phyloP scores from a whole-genome alignment of 2,797 vertebrate species.

The Xenopus petersii region DNA sequence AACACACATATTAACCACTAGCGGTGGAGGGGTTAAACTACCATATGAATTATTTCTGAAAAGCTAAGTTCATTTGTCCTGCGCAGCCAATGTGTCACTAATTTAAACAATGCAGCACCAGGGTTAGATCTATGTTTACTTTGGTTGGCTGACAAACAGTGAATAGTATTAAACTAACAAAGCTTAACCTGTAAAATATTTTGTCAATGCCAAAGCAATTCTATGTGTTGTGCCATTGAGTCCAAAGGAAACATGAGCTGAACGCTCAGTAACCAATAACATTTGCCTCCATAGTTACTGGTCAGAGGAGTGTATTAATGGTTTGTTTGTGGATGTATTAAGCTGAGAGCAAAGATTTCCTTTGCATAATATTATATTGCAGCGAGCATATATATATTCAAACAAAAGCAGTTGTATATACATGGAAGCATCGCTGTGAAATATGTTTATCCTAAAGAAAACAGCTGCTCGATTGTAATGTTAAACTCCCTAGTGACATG shows the following conservation, averaged over 20 bases:
- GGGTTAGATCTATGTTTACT: background rate
- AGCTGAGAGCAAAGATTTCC: constrained; percentile 29
- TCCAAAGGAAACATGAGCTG: constrained; percentile 32
- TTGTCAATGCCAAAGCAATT: background rate
- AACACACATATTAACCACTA: too few species aligned
- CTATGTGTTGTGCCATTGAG: constrained; percentile 19
- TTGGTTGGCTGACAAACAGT: background rate
- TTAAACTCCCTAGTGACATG: too few species aligned
- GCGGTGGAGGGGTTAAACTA: too few species aligned
- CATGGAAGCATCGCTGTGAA: background rate
- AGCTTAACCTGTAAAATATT: constrained; percentile 1
- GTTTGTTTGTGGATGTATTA: constrained; percentile 34
- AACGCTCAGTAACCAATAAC: constrained; percentile 40
- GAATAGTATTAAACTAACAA: background rate
- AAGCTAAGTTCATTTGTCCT: too few species aligned
- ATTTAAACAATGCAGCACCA: too few species aligned
- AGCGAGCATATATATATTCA: background rate
- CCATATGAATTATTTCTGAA: too few species aligned
- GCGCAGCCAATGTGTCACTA: too few species aligned
- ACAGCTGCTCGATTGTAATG: too few species aligned
- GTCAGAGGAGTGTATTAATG: constrained; percentile 18
- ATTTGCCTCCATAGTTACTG: constrained; percentile 41
- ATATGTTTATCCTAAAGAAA: too few species aligned
- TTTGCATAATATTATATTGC: constrained; percentile 4
- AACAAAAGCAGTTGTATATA: constrained; percentile 7